Percentiles rank a stretch among this genome's conserved stretches.
phyloP scores from a whole-genome alignment of 2,113 vertebrate genomes.

The Ciconia maguari region DNA sequence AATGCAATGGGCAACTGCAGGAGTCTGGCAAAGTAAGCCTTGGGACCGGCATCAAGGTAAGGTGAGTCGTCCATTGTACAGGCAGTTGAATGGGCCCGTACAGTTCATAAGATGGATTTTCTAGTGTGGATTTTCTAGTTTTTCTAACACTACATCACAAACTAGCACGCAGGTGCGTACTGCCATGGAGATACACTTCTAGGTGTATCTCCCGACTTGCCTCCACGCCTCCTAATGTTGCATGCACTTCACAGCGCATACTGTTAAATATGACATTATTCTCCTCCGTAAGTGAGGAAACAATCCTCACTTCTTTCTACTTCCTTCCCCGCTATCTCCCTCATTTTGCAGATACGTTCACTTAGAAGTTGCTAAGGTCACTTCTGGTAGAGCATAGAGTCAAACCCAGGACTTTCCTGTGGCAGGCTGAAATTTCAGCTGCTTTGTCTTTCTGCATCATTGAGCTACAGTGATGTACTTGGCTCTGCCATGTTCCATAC shows the following conservation, averaged over 20 bases:
- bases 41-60: background rate
- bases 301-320: background rate
- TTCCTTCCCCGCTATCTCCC: background rate
- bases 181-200: background rate
- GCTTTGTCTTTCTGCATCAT: background rate
- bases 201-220: background rate
- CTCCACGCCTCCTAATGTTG: background rate
- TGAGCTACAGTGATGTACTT: background rate
- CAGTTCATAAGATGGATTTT: fast-evolving
- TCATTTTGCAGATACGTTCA: background rate
- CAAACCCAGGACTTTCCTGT: background rate
- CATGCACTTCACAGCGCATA: background rate
- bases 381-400: background rate
- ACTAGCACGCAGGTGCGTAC: background rate
- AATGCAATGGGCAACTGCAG: background rate
- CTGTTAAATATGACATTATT: background rate
- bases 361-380: background rate
- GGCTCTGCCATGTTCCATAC: background rate
- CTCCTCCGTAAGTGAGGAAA: background rate
- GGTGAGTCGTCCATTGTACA: background rate
- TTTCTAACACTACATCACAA: background rate
- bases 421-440: background rate
- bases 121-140: background rate
- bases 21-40: background rate
- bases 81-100: background rate